Conservation (phyloP, 53 echinoderm and acorn worm genomes). For the Henricia sp. region DNA sequence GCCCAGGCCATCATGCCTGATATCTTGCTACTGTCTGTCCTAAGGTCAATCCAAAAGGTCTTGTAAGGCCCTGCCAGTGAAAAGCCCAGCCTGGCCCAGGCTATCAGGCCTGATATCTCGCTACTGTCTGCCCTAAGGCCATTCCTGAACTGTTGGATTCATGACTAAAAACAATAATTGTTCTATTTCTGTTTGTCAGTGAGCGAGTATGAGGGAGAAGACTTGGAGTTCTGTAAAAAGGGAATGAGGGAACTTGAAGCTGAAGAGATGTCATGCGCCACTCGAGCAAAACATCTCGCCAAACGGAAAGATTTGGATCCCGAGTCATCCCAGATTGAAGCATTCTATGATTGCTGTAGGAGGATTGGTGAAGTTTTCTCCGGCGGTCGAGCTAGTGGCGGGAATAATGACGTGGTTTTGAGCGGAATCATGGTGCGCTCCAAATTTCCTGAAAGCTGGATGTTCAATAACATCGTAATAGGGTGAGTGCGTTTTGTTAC, state of each 20-base stretch:
- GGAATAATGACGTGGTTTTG: not conserved
- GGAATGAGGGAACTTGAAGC: not conserved
- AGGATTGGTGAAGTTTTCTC: not conserved
- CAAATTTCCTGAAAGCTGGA: conserved; percentile 76
- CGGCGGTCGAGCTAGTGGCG: not conserved
- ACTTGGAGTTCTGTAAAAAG: conserved; percentile 2
- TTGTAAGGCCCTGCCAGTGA: too few relatives aligned
- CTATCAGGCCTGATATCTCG: too few relatives aligned
- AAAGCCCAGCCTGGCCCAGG: too few relatives aligned
- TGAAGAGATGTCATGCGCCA: not conserved
- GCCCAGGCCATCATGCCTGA: too few relatives aligned
- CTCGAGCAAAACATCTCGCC: not conserved
- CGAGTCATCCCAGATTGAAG: not conserved
- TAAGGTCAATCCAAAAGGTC: too few relatives aligned
- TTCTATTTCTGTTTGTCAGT: not conserved
- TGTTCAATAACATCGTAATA: conserved; percentile 68
- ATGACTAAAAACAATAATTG: too few relatives aligned
- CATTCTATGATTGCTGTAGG: conserved; percentile 33
- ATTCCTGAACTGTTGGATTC: too few relatives aligned
- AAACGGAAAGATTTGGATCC: not conserved
- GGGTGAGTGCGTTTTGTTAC: conserved; percentile 47
- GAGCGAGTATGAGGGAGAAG: not conserved
- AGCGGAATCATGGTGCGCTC: not conserved
- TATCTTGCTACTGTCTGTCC: too few relatives aligned
- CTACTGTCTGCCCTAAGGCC: too few relatives aligned